Evolutionary conservation across 1,140 invertebrate species (phyloP).

Genomic region (Drosophila pseudoobscura): DNA sequence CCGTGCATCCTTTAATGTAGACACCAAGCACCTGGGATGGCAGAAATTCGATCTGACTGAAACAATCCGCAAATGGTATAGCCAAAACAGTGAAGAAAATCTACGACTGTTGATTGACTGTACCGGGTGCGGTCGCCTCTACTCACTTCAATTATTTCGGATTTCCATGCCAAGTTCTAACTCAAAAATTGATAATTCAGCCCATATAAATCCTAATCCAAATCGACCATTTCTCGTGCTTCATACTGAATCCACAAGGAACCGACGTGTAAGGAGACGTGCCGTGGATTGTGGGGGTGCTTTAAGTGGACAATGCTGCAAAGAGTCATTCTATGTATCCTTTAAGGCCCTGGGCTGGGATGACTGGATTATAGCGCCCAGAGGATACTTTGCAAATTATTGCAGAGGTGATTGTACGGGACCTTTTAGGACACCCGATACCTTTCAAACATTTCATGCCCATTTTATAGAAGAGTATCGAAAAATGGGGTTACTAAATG

Average conservation of each 20-base stretch:
- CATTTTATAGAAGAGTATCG: conserved; percentile 95
- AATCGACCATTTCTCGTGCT: conserved; percentile 93
- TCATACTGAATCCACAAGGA: conserved; percentile 87
- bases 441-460: conserved; percentile 93
- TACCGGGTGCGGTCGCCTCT: conserved; percentile 90
- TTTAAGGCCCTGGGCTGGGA: conserved; percentile 96
- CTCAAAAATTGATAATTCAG: conserved; percentile 3
- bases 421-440: conserved; percentile 90
- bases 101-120: conserved; percentile 93
- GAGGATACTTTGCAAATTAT: conserved; percentile 96
- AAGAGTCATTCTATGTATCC: conserved; percentile 94
- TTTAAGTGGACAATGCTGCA: conserved; percentile 92
- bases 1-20: conserved; percentile 88
- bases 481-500: conserved; percentile 89
- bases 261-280: conserved; percentile 89
- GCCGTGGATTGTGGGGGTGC: conserved; percentile 92
- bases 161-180: conserved; percentile 17
- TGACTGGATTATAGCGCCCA: conserved; percentile 96
- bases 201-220: conserved; percentile 82
- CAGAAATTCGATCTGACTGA: conserved; percentile 92
- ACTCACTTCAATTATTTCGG: conserved; percentile 85
- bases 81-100: conserved; percentile 83
- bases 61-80: conserved; percentile 90
- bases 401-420: conserved; percentile 93
- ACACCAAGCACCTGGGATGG: conserved; percentile 90